phyloP scores from a whole-genome alignment of 1,140 invertebrate species.

The Drosophila eugracilis region DNA sequence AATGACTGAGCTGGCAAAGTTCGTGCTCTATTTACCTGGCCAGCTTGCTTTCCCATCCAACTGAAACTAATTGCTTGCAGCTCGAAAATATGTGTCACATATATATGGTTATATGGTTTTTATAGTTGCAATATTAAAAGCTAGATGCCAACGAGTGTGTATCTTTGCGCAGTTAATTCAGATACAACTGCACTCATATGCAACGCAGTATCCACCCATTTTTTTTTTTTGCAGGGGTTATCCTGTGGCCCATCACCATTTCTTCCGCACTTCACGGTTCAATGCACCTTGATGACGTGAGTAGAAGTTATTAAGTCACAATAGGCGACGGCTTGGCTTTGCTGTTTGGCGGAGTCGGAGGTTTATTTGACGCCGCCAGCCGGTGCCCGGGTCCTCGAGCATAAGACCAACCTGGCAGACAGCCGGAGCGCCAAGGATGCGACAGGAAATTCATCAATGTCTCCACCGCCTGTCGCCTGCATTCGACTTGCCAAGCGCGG shows the following conservation, averaged over 20 bases:
- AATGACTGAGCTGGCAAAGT: slow-evolving; percentile 14
- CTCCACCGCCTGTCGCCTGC: slow-evolving; percentile 68
- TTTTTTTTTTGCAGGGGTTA: slow-evolving; percentile 13
- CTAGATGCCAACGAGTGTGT: slow-evolving; percentile 18
- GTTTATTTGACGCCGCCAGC: slow-evolving; percentile 53
- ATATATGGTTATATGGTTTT: slow-evolving; percentile 10
- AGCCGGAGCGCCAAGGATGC: slow-evolving; percentile 60
- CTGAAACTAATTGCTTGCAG: slow-evolving; percentile 29
- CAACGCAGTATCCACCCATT: slow-evolving; percentile 6
- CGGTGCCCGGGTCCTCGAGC: slow-evolving; percentile 13
- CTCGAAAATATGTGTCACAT: slow-evolving; percentile 19
- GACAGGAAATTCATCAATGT: slow-evolving; percentile 82
- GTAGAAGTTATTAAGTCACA: slow-evolving; percentile 82
- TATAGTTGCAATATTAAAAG: slow-evolving; percentile 24
- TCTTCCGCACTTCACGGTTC: slow-evolving; percentile 47
- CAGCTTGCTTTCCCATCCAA: neutral
- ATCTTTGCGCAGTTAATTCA: slow-evolving; percentile 20
- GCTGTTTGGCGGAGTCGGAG: slow-evolving; percentile 58
- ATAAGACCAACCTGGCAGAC: slow-evolving; percentile 6
- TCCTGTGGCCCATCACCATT: slow-evolving; percentile 8
- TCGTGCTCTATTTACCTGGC: slow-evolving; percentile 27
- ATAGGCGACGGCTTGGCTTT: slow-evolving; percentile 52
- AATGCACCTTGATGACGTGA: slow-evolving; percentile 74
- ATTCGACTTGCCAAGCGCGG: slow-evolving; percentile 58
- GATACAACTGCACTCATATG: slow-evolving; percentile 8